Evolutionary conservation across 2,888 invertebrate species (phyloP), one percentile per base, ranked within the genome.

Genomic region (Hanleya hanleyi): DNA sequence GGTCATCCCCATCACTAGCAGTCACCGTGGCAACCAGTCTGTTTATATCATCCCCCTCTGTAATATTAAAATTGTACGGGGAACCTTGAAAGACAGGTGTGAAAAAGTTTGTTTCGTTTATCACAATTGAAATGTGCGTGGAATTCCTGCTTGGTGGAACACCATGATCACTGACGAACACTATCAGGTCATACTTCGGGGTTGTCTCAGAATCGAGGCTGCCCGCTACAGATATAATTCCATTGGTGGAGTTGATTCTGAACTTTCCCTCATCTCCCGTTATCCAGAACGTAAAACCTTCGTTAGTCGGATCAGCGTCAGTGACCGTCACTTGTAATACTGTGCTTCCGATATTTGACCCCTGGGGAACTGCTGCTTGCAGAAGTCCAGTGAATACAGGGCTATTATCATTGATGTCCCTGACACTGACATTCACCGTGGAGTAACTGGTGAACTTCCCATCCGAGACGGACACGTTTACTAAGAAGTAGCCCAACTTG

Each of bases 231-330:
- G 57, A 57, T 15, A 71, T 67, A 36, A 37, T 49, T 37, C 71
- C 79, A 49, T 67, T 74, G 12, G 7, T 29, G 5, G 32, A 37
- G 41, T 73, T 69, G 12, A 80, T 80, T 15, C 36, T 50, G 66
- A 81, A 78, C 9, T 69, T 62, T 3, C 68, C 49, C 32, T 61
- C 67, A 41, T 66, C 18, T 18, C 51, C 66, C 2, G 38, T 32
- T 7, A 80, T 35, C 0, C 41, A 73, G 69, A 70, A 81, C 4
- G 49, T 22, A 29, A 81, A 75, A 6, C 81, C 81, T 22, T 32
- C 62, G 9, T 57, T 57, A 57, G 57, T 29, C 15, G 29, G 22
- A 26, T 57, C 57, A 22, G 1, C 2, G 26, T 57, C 57, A 29
- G 5, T 26, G 12, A 57, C 57, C 15, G 2, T 57, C 4, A 57